A percentile compares a stretch with the other conserved stretches of the same genome.
These are phyloP conservation scores for Plagodis dolabraria DNA, from an alignment of 2,888 invertebrate species.

Conservation along the genomic window DNA sequence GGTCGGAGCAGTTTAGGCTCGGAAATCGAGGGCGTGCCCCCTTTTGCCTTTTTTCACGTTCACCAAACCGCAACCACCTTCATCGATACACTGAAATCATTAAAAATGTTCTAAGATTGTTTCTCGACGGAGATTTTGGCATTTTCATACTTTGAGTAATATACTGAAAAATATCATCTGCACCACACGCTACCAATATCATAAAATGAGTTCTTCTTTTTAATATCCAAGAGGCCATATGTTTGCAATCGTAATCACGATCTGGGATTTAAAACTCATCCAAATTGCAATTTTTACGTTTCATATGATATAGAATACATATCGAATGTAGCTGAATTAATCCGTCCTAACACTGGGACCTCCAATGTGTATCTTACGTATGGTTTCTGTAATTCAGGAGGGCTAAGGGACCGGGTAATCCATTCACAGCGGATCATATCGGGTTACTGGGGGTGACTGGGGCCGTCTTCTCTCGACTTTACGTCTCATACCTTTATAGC, in stretches of 20 bases:
- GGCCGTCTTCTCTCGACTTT: conserved; percentile 62
- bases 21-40: conserved; percentile 75
- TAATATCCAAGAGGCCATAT: conserved; percentile 4
- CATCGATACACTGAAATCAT: conserved; percentile 49
- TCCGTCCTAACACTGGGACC: conserved; percentile 72
- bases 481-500: conserved; percentile 41
- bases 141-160: background rate
- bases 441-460: conserved; percentile 68
- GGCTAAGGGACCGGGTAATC: conserved; percentile 65
- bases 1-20: conserved; percentile 74
- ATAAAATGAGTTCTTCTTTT: conserved; percentile 1
- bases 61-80: conserved; percentile 59
- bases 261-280: conserved; percentile 29
- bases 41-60: conserved; percentile 61
- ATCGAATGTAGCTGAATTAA: conserved; percentile 72
- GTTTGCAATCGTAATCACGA: conserved; percentile 10
- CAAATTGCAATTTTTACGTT: conserved; percentile 56
- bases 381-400: conserved; percentile 83
- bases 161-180: background rate
- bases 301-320: conserved; percentile 63
- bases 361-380: conserved; percentile 74
- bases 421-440: conserved; percentile 72
- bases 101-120: conserved; percentile 22
- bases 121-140: background rate
- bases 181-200: background rate